Percentiles rank a stretch among this genome's conserved stretches.
phyloP scores from a whole-genome alignment of 2,888 invertebrate species.

The Syrphus vitripennis region DNA sequence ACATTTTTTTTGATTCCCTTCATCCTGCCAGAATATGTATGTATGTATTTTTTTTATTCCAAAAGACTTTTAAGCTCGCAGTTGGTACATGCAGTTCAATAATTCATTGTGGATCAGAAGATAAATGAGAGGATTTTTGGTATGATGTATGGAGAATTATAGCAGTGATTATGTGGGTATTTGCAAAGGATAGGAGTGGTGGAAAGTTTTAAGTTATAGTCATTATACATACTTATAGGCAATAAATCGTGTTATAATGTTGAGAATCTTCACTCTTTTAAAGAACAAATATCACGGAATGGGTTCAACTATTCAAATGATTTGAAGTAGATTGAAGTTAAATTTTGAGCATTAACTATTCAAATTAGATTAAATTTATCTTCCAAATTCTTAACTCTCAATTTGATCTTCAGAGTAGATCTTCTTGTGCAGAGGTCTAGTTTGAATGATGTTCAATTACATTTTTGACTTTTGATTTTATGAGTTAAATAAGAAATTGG shows the following conservation, averaged over 20 bases:
- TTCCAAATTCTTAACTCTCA: too few relatives aligned
- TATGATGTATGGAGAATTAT: constrained; percentile 35
- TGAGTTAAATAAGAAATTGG: too few relatives aligned
- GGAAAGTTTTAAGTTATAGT: neutral
- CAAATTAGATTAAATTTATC: too few relatives aligned
- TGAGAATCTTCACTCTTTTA: neutral
- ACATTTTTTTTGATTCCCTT: constrained; percentile 40
- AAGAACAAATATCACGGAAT: neutral
- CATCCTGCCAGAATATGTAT: neutral
- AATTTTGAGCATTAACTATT: neutral
- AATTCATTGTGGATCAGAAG: constrained; percentile 55
- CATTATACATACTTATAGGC: neutral
- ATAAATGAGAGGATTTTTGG: constrained; percentile 40
- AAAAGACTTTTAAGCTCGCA: constrained; percentile 7
- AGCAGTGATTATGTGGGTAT: neutral
- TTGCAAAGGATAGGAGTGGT: neutral
- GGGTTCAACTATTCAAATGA: too few relatives aligned
- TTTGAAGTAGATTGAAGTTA: neutral
- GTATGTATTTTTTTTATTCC: neutral
- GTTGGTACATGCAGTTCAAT: constrained; percentile 30
- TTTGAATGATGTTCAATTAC: too few relatives aligned
- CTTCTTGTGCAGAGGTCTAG: too few relatives aligned
- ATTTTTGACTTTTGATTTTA: too few relatives aligned
- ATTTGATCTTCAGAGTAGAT: too few relatives aligned
- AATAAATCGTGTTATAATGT: neutral